Percentiles rank a stretch among this genome's conserved stretches.
Conservation (phyloP, 2,888 invertebrate species). For the Hemicrepidius hirtus region DNA sequence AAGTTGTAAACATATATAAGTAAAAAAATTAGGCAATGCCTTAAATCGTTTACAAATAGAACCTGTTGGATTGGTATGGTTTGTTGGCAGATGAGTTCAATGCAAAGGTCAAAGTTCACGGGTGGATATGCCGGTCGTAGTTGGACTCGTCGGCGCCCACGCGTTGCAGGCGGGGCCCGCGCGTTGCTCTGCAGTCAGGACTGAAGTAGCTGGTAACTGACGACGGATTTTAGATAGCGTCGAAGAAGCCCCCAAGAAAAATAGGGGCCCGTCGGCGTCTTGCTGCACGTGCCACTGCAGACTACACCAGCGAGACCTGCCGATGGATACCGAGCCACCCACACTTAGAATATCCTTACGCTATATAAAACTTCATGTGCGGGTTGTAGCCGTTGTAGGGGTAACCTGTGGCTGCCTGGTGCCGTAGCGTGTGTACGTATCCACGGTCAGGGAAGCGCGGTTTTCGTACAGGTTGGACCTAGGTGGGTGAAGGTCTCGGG, state of each 20-base stretch:
- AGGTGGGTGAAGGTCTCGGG: conserved; percentile 53
- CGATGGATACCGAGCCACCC: conserved; percentile 56
- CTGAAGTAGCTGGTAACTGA: conserved; percentile 45
- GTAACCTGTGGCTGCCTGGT: conserved; percentile 54
- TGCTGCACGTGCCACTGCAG: conserved; percentile 52
- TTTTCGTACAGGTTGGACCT: conserved; percentile 45
- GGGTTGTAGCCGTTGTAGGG: conserved; percentile 57
- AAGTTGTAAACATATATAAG: neutral
- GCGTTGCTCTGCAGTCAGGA: conserved; percentile 52
- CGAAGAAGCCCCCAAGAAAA: conserved; percentile 51
- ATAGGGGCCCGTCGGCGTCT: conserved; percentile 37
- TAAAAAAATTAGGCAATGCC: conserved; percentile 12
- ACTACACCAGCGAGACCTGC: conserved; percentile 48
- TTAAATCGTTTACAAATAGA: conserved; percentile 49
- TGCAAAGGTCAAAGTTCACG: conserved; percentile 64
- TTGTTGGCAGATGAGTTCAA: conserved; percentile 63
- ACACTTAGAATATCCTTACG: conserved; percentile 55
- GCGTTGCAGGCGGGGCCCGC: conserved; percentile 56
- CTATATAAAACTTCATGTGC: conserved; percentile 57
- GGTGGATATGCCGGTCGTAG: conserved; percentile 61
- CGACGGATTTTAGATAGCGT: conserved; percentile 54
- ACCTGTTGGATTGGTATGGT: conserved; percentile 61
- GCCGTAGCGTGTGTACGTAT: conserved; percentile 48
- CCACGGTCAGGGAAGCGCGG: conserved; percentile 55
- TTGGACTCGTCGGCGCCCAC: conserved; percentile 64